Percentiles rank a stretch among this genome's conserved stretches.
Conservation (phyloP, 1,140 invertebrate species). For the Drosophila rufa region DNA sequence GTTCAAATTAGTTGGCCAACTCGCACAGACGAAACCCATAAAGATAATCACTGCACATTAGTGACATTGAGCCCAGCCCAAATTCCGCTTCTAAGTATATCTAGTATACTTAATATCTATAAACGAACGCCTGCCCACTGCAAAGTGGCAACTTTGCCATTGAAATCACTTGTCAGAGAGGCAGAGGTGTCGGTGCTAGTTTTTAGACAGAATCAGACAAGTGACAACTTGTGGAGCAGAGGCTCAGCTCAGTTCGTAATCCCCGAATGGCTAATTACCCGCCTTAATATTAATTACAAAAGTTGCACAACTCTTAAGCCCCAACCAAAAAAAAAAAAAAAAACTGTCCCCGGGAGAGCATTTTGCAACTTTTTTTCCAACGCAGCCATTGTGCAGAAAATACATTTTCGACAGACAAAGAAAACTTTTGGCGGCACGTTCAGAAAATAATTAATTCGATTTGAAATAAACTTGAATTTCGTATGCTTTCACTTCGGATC, state of each 20-base stretch:
- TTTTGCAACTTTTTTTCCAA: constrained; percentile 28
- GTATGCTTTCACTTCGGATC: constrained; percentile 67
- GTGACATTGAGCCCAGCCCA: constrained; percentile 26
- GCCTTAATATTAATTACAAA: constrained; percentile 79
- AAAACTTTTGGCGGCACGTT: constrained; percentile 41
- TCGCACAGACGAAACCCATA: constrained; percentile 28
- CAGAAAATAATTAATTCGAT: constrained; percentile 51
- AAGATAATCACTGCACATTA: constrained; percentile 38
- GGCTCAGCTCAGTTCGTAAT: constrained; percentile 10
- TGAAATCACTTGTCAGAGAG: constrained; percentile 8
- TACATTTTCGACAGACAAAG: constrained; percentile 36
- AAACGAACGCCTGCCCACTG: constrained; percentile 12
- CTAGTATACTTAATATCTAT: constrained; percentile 19
- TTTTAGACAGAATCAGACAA: constrained; percentile 14
- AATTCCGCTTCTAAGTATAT: neutral
- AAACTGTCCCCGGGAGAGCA: constrained; percentile 59
- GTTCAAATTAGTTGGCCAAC: constrained; percentile 32
- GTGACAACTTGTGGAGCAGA: constrained; percentile 12
- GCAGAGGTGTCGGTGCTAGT: constrained; percentile 28
- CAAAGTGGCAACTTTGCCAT: constrained; percentile 21
- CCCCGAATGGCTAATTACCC: constrained; percentile 64
- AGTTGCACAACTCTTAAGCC: constrained; percentile 51
- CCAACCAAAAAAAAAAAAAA: neutral
- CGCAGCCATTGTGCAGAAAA: constrained; percentile 16
- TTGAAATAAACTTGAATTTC: constrained; percentile 57